Base-by-base conservation (phyloP, 2,113 vertebrate genomes). In the Pampusana beccarii region DNA sequence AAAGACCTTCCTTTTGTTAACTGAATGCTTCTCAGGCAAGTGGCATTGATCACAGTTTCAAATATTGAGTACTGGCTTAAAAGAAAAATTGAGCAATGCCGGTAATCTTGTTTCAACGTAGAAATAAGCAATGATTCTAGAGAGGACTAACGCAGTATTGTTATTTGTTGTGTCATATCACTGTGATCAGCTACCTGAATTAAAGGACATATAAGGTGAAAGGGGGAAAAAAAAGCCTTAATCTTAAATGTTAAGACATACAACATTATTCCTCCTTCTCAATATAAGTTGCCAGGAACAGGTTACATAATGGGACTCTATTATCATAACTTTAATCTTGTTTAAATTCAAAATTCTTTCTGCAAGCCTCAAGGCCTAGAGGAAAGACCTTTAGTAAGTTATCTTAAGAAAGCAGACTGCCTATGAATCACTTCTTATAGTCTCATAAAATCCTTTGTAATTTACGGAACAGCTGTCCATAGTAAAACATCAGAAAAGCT, bases 251-350 rank as follows among this genome's bases (percentile, higher is more conserved):
- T 46, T 46, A 74, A 85, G 33, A 53, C 74, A 54, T 79, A 71
- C 29, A 79, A 46, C 84, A 94, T 87, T 89, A 93, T 94, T 96
- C 81, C 53, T 87, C 6, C 54, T 97, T 93, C 86, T 95, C 88
- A 57, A 42, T 80, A 75, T 86, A 96, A 93, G 69, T 90, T 91
- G 38, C 62, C 72, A 80, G 84, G 44, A 97, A 93, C 56, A 95
- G 69, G 38, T 95, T 97, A 95, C 85, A 80, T 95, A 96, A 95
- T 79, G 82, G 84, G 77, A 80, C n/a, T 17, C 88, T 86, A 94
- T 97, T 96, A 94, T 97, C 94, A 83, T 97, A 97, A 96, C 83
- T 97, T 97, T 84, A 95, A 93, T 96, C 94, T 97, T 97, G 91
- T 95, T 98, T 96, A 97, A 96, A 96, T 96, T 97, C 91, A 97